Conservation (phyloP, 2,888 invertebrate species). For the Lithosia quadra region DNA sequence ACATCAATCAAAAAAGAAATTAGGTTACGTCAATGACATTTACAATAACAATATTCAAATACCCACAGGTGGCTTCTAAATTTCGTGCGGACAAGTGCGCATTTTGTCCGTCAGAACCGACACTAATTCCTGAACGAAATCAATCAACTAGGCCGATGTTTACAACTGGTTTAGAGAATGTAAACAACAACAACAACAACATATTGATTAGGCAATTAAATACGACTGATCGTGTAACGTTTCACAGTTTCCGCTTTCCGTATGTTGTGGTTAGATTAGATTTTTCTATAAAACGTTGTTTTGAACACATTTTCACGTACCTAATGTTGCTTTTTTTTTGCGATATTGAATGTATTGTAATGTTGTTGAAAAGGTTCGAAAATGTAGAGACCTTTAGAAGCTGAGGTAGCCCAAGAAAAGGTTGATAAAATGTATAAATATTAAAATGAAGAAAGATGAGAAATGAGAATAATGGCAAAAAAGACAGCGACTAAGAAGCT, state of each 20-base stretch:
- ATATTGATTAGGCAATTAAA: conserved; percentile 29
- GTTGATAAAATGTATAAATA: too few species aligned
- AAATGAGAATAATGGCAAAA: too few species aligned
- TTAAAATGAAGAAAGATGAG: too few species aligned
- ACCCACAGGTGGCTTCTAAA: conserved; percentile 14
- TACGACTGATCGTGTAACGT: conserved; percentile 26
- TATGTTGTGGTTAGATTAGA: conserved; percentile 3
- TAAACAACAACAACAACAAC: conserved; percentile 29
- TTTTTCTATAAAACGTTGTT: not conserved
- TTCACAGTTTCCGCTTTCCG: conserved; percentile 24
- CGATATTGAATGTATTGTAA: too few species aligned
- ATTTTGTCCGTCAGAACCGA: not conserved
- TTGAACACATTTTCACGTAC: too few species aligned
- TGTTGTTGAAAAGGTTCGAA: too few species aligned
- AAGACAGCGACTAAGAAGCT: too few species aligned
- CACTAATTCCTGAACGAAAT: conserved; percentile 6
- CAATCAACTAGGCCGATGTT: conserved; percentile 8
- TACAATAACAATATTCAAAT: conserved; percentile 11
- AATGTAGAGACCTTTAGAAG: too few species aligned
- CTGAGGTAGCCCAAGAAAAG: too few species aligned
- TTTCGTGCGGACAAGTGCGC: conserved; percentile 3
- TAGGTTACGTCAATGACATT: not conserved
- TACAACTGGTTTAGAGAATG: not conserved
- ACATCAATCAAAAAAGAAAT: not conserved
- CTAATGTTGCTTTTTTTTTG: too few species aligned